A percentile compares a stretch with the other conserved stretches of the same genome.
These are phyloP conservation scores for Zaprionus capensis DNA, from an alignment of 1,140 invertebrate species.

Conservation along the genomic window DNA sequence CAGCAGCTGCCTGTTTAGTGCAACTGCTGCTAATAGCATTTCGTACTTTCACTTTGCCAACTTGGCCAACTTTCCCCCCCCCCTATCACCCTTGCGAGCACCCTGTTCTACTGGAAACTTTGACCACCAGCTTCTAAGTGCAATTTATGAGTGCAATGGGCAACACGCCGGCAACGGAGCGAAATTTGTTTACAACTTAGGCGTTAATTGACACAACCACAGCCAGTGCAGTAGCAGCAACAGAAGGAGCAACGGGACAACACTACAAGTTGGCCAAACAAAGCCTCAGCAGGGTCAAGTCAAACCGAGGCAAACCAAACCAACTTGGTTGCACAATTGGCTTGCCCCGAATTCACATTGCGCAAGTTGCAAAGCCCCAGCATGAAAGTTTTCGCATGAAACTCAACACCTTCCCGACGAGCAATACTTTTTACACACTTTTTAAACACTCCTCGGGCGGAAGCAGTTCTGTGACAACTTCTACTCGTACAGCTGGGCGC, in stretches of 20 bases:
- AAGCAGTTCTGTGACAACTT: background rate
- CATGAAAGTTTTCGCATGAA: constrained; percentile 74
- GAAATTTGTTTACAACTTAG: constrained; percentile 82
- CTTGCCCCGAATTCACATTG: constrained; percentile 55
- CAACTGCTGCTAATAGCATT: constrained; percentile 71
- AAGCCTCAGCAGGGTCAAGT: constrained; percentile 25
- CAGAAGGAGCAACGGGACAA: constrained; percentile 6
- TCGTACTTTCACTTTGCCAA: constrained; percentile 62
- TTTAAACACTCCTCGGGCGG: constrained; percentile 38
- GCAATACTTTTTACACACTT: constrained; percentile 43
- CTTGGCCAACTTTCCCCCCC: constrained; percentile 24
- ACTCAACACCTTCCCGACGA: constrained; percentile 68
- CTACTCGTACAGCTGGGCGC: background rate
- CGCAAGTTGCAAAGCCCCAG: constrained; percentile 15
- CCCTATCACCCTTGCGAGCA: background rate
- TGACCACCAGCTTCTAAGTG: constrained; percentile 63
- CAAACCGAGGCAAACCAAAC: constrained; percentile 42
- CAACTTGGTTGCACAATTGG: constrained; percentile 66
- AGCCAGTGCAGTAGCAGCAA: constrained; percentile 24
- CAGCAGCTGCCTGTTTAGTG: constrained; percentile 61
- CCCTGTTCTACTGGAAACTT: constrained; percentile 37
- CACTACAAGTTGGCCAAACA: constrained; percentile 15
- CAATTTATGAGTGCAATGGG: constrained; percentile 78
- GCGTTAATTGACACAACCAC: constrained; percentile 78
- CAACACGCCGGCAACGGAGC: constrained; percentile 52